Base-by-base conservation (phyloP, 2,888 invertebrate genomes). In the Lordiphosa andalusiaca region DNA sequence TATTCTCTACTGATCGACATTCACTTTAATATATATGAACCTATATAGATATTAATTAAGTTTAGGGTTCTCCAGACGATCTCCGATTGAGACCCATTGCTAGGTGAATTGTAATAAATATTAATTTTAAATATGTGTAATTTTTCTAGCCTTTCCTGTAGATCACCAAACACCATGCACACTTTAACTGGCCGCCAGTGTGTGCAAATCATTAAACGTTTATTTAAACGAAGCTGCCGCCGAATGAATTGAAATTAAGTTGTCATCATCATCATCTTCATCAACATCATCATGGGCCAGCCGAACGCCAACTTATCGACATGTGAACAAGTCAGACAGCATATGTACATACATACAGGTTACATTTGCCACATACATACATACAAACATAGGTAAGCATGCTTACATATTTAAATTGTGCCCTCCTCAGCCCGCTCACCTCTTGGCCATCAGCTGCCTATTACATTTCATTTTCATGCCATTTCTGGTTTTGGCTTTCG, bases 391-490 rank as follows among this genome's bases (percentile, higher is more conserved):
- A 48, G 4, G 21, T 46, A 41, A 51, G 42, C 39, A 33, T 33
- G 37, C 40, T n/a, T 46, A 62, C 57, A 60, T 62, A 68, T 77
- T 68, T 57, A 59, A 52, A 69, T 53, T 67, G 25, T 19, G 30
- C 30, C 21, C 25, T 13, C 35, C 38, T 40, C 40, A 12, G 37
- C 35, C 35, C 19, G 13, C 37, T 37, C 16, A 6, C 6, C 7
- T 25, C 25, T n/a, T 38, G 30, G 25, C 1, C 37, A 23, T 19
- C 13, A 9, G 9, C 49, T 55, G 37, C 53, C 67, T 61, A 78
- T 77, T 69, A 67, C 74, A 74, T 82, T 81, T 71, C 57, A 62
- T 65, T 84, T 81, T 77, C 71, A 77, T 84, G 56, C 73, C 78
- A 62, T 77, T 84, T 78, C 84, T 78, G 78, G 83, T 84, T 80